A percentile compares a stretch with the other conserved stretches of the same genome.
Evolutionary conservation across 2,113 vertebrate species (phyloP).

Genomic region (Xerus inauris): DNA sequence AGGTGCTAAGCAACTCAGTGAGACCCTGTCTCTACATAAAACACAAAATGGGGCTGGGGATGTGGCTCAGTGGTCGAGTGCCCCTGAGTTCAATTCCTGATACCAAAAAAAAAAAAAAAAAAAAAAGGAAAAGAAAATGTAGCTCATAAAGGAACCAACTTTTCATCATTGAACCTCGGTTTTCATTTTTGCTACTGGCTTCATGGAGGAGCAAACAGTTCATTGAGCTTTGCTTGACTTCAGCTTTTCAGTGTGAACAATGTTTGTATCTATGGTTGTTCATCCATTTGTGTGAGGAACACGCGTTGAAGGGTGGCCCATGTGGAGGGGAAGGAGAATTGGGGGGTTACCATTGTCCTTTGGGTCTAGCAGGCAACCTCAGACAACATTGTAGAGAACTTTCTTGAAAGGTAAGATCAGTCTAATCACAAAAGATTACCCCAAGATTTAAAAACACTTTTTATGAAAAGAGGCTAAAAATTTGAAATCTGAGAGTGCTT

Average conservation of each 20-base stretch:
- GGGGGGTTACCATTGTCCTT: neutral
- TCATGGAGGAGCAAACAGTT: neutral
- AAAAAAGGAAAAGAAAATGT: too few relatives aligned
- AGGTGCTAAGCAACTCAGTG: too few relatives aligned
- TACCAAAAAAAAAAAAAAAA: too few relatives aligned
- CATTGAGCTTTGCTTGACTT: neutral
- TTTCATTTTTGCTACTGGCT: neutral
- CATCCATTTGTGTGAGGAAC: neutral
- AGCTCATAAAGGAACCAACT: neutral
- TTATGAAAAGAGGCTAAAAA: constrained; percentile 52
- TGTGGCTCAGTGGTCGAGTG: too few relatives aligned
- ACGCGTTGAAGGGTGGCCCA: neutral
- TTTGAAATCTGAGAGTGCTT: constrained; percentile 50
- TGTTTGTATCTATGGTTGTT: neutral
- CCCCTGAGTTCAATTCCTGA: too few relatives aligned
- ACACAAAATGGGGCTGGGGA: too few relatives aligned
- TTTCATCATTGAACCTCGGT: neutral
- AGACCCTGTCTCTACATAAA: too few relatives aligned
- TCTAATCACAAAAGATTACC: constrained; percentile 57
- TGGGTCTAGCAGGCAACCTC: neutral
- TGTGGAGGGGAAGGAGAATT: neutral
- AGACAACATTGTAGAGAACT: constrained; percentile 17
- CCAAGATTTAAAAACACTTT: constrained; percentile 59
- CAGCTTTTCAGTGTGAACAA: neutral
- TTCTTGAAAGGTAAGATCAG: constrained; percentile 50